Conservation (phyloP, 2,113 vertebrate species). For the Aphelocoma coerulescens region DNA sequence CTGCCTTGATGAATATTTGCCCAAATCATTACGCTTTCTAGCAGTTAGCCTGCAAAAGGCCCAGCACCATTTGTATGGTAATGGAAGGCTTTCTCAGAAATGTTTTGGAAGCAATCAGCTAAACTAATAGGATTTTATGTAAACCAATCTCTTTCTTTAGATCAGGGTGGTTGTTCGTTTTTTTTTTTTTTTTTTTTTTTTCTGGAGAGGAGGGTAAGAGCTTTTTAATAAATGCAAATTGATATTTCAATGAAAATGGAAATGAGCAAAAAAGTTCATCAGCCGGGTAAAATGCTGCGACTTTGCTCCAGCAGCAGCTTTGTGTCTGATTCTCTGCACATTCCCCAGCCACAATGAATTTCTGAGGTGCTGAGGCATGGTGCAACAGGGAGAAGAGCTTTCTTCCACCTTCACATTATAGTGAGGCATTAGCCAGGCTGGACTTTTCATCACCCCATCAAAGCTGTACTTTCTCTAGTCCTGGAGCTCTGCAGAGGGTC, state of each 20-base stretch:
- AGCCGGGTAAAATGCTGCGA: not conserved
- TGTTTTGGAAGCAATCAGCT: constrained; percentile 64
- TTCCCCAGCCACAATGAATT: not conserved
- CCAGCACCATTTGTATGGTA: constrained; percentile 54
- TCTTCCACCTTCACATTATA: not conserved
- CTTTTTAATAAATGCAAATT: constrained; percentile 63
- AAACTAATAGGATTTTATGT: constrained; percentile 60
- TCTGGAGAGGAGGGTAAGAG: constrained; percentile 2
- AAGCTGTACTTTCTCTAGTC: not conserved
- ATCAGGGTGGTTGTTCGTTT: not conserved
- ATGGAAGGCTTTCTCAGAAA: constrained; percentile 55
- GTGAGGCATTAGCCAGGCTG: not conserved
- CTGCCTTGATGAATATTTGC: constrained; percentile 56
- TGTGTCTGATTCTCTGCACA: not conserved
- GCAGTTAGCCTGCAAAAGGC: constrained; percentile 37
- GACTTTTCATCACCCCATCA: not conserved
- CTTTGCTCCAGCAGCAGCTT: not conserved
- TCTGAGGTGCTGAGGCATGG: not conserved
- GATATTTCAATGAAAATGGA: constrained; percentile 55
- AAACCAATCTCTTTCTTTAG: constrained; percentile 56
- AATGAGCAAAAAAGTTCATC: constrained; percentile 50
- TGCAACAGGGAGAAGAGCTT: not conserved
- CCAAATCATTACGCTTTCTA: constrained; percentile 27
- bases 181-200: not conserved
- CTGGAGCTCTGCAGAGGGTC: not conserved